Evolutionary conservation across 2,888 invertebrate genomes (phyloP).

Genomic region (Eristalis pertinax): DNA sequence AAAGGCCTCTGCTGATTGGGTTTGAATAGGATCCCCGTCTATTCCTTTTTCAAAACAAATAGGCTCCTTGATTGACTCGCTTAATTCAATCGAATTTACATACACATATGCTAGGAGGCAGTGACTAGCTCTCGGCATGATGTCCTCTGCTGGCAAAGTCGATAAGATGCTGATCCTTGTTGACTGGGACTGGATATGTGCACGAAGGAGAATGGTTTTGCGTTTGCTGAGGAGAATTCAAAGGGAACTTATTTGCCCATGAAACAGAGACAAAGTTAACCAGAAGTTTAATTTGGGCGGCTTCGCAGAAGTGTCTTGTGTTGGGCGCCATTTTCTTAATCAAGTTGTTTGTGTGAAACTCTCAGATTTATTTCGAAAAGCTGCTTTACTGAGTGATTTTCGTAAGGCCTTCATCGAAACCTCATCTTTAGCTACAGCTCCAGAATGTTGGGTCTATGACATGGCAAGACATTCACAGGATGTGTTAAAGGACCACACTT

Average conservation of each 20-base stretch:
- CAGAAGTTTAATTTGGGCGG: too few species aligned
- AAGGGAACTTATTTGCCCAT: neutral
- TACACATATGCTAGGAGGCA: neutral
- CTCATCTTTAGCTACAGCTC: too few species aligned
- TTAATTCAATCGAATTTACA: neutral
- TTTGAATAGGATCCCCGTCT: neutral
- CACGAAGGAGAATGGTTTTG: neutral
- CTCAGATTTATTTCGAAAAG: neutral
- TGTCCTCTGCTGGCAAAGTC: neutral
- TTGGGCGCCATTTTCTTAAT: neutral
- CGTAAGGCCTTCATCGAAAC: too few species aligned
- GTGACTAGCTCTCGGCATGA: neutral
- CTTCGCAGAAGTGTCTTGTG: neutral
- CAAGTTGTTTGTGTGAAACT: neutral
- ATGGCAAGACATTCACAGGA: too few species aligned
- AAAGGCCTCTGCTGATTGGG: neutral
- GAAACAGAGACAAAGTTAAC: too few species aligned
- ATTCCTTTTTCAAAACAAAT: slow-evolving; percentile 1
- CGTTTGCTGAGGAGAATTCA: neutral
- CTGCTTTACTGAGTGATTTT: too few species aligned
- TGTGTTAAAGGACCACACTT: too few species aligned
- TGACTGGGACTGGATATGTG: neutral
- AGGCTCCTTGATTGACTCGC: neutral
- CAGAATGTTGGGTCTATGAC: too few species aligned
- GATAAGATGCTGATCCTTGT: neutral